Evolutionary conservation across 1,140 invertebrate genomes (phyloP).

Genomic region (Caenorhabditis elegans): WBcel235 BX284605.5:9076501-9077000

Average conservation of each 20-base stretch:
- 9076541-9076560: slow-evolving; percentile 1
- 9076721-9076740: slow-evolving; percentile 19
- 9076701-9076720: slow-evolving; percentile 1
- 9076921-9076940: not conserved
- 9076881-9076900: not conserved
- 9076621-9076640: slow-evolving; percentile 15
- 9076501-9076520: not conserved
- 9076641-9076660: not conserved
- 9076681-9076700: not conserved
- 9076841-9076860: not conserved
- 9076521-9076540: not conserved
- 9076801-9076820: not conserved
- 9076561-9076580: not conserved
- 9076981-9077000: not conserved
- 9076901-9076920: not conserved
- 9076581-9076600: not conserved
- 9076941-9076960: not conserved
- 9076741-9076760: not conserved
- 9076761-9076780: not conserved
- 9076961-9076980: not conserved
- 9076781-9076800: not conserved
- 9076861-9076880: not conserved
- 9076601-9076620: not conserved
- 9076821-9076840: not conserved
- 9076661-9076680: not conserved